A percentile compares a stretch with the other conserved stretches of the same genome.
phyloP scores from a whole-genome alignment of 2,888 invertebrate species.

The Altica lythri region DNA sequence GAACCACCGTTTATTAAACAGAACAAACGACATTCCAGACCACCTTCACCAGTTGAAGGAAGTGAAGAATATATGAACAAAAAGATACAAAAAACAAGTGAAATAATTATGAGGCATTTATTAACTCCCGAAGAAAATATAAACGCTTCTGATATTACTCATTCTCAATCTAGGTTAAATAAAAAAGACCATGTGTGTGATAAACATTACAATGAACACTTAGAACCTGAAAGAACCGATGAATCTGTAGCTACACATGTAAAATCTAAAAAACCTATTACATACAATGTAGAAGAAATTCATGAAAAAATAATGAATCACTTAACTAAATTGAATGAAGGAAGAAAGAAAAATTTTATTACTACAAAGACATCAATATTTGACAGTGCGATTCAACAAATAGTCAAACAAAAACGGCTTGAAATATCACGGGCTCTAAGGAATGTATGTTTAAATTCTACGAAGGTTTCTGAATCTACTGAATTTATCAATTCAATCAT shows the following conservation, averaged over 20 bases:
- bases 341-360: constrained; percentile 52
- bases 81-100: constrained; percentile 52
- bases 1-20: too few relatives aligned
- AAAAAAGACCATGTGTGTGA: too few relatives aligned
- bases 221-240: not conserved
- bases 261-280: constrained; percentile 17
- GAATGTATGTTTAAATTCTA: constrained; percentile 47
- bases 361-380: constrained; percentile 47
- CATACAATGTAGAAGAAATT: constrained; percentile 47
- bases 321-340: constrained; percentile 51
- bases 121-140: constrained; percentile 34
- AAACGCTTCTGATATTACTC: too few relatives aligned
- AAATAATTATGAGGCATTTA: constrained; percentile 49
- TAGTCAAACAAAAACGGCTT: constrained; percentile 52
- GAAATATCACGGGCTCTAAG: constrained; percentile 53
- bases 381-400: constrained; percentile 51
- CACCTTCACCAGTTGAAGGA: constrained; percentile 49
- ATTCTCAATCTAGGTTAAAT: too few relatives aligned
- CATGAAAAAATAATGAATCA: constrained; percentile 52
- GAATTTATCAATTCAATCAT: constrained; percentile 52
- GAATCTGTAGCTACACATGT: constrained; percentile 12
- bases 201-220: too few relatives aligned
- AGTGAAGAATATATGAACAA: constrained; percentile 51
- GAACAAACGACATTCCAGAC: not conserved
- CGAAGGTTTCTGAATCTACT: constrained; percentile 40